A percentile compares a stretch with the other conserved stretches of the same genome.
Conservation (phyloP, 2,797 vertebrate genomes). For the Aldrovandia affinis region DNA sequence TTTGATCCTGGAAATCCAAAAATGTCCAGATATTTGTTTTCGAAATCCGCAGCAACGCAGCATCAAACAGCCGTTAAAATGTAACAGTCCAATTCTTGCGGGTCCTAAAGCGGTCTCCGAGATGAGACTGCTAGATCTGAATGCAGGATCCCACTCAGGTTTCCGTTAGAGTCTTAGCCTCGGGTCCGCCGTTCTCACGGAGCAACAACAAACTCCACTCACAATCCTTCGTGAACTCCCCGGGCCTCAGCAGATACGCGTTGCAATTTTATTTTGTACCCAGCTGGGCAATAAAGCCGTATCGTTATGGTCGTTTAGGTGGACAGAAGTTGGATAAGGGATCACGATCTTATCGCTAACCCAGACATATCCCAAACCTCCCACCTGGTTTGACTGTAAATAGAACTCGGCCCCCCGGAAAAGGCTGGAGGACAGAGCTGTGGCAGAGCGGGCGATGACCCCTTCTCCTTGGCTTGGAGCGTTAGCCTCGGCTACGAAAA, state of each 20-base stretch:
- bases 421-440: conserved; percentile 42
- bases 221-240: not conserved
- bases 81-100: not conserved
- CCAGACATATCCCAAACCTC: not conserved
- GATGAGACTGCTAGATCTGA: not conserved
- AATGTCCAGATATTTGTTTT: not conserved
- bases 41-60: not conserved
- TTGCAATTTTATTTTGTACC: not conserved
- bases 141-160: not conserved
- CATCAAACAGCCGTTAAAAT: not conserved
- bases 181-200: not conserved
- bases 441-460: conserved; percentile 56
- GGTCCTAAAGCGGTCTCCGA: not conserved
- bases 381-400: not conserved
- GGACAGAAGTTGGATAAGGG: not conserved
- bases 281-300: not conserved
- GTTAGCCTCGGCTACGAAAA: conserved; percentile 61
- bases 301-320: not conserved
- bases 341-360: not conserved
- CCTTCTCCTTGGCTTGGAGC: conserved; percentile 56
- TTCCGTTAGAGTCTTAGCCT: not conserved
- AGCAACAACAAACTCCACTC: not conserved
- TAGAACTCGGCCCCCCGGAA: conserved; percentile 19
- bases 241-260: not conserved
- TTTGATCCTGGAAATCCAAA: too few species aligned